Percentiles rank a stretch among this genome's conserved stretches.
Evolutionary conservation across 2,113 vertebrate genomes (phyloP).

Genomic region (Pimephales promelas): DNA sequence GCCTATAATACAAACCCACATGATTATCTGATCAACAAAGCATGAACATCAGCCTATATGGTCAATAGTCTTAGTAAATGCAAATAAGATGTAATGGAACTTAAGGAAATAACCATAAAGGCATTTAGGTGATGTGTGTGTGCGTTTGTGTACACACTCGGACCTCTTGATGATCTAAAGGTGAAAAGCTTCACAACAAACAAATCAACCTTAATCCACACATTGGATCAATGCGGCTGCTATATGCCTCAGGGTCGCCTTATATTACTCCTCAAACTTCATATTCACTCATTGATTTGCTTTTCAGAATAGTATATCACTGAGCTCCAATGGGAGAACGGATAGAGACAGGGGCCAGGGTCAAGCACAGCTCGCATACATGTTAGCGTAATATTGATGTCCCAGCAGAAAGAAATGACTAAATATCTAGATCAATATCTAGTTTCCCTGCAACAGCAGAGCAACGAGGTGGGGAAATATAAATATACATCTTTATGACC

Average conservation of each 20-base stretch:
- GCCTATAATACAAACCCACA: not conserved
- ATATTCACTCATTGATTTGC: slow-evolving; percentile 99
- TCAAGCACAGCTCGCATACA: slow-evolving; percentile 90
- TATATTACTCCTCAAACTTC: slow-evolving; percentile 95
- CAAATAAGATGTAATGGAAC: slow-evolving; percentile 17
- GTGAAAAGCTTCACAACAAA: slow-evolving; percentile 68
- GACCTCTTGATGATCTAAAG: slow-evolving; percentile 50
- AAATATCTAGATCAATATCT: slow-evolving; percentile 99
- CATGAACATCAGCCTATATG: not conserved
- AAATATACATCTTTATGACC: slow-evolving; percentile 89
- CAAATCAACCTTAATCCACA: slow-evolving; percentile 76
- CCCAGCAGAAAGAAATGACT: slow-evolving; percentile 94
- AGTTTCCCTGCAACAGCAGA: slow-evolving; percentile 90
- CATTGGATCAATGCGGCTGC: slow-evolving; percentile 77
- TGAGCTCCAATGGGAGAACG: slow-evolving; percentile 95
- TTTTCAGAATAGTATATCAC: slow-evolving; percentile 97
- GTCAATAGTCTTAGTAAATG: slow-evolving; percentile 22
- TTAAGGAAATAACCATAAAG: slow-evolving; percentile 20
- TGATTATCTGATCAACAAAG: slow-evolving; percentile 12
- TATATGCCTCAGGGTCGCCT: slow-evolving; percentile 80
- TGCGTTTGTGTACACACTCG: not conserved
- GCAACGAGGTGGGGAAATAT: slow-evolving; percentile 89
- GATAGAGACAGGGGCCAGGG: slow-evolving; percentile 92
- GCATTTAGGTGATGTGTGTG: not conserved
- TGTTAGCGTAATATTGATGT: slow-evolving; percentile 96